Evolutionary conservation across 2,888 invertebrate species (phyloP), one percentile per base, ranked within the genome.

Genomic region (Abrostola tripartita): DNA sequence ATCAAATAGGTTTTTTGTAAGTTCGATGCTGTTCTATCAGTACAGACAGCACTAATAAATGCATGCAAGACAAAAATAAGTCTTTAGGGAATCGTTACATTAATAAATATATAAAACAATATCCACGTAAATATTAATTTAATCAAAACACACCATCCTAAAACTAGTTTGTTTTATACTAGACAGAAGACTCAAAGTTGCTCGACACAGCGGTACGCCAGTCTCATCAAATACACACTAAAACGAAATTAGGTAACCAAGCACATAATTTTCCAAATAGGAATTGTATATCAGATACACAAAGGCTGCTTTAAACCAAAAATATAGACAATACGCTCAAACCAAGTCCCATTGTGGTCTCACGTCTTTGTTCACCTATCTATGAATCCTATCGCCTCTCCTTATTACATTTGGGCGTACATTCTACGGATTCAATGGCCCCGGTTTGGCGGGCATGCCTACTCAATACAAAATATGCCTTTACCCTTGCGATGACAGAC

Each of bases 311-410:
- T 65, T 78, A 73, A 81, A 78, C 80, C 76, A 81, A 84, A 82
- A 83, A 86, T 82, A 82, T 81, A 85, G 81, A 88, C 87, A 87
- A 88, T 87, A 84, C 81, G 73, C 76, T 78, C 71, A 71, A 78
- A 79, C 75, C 76, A 75, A 62, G 67, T 71, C 72, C 81, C 73
- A 88, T 89, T 90, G 88, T 89, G 81, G 77, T 74, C 68, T 61
- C 74, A 76, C 81, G 85, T 89, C 88, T 88, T 88, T 89, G 89
- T 90, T 86, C 85, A 80, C 81, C 75, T 89, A 88, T 89, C 89
- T 87, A 76, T 81, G 86, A 83, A 83, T 85, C 86, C 88, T 86
- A 87, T 89, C 88, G 83, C 76, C 68, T 70, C 73, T 79, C 80
- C 83, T 85, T 87, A 88, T 87, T 85, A 88, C 83, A 66, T 82